These are phyloP conservation scores for Melanargia galathea DNA, from an alignment of 2,888 invertebrate species.

Conservation along the genomic window DNA sequence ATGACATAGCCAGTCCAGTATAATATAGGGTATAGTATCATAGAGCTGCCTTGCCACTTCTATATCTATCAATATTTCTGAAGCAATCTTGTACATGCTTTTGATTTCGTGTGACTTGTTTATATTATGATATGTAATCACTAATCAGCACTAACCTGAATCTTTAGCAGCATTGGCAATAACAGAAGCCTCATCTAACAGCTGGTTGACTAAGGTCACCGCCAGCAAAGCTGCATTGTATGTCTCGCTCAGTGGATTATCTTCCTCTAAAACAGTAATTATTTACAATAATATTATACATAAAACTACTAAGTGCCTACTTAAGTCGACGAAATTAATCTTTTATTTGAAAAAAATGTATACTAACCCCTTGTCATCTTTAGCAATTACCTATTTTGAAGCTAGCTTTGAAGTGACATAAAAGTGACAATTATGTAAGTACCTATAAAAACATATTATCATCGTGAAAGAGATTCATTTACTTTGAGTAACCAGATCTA, in stretches of 20 bases:
- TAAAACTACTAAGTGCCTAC: too few species aligned
- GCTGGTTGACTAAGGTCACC: constrained; percentile 65
- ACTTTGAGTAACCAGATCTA: background rate
- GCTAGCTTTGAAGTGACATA: background rate
- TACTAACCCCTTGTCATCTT: constrained; percentile 58
- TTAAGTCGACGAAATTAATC: background rate
- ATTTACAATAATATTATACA: background rate
- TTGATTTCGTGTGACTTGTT: too few species aligned
- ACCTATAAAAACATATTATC: background rate
- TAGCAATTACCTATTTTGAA: too few species aligned
- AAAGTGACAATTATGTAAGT: background rate
- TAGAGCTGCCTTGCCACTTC: too few species aligned
- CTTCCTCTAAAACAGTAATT: constrained; percentile 48
- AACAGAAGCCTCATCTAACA: constrained; percentile 68
- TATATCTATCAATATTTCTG: too few species aligned
- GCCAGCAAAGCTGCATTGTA: constrained; percentile 59
- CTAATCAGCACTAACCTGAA: constrained; percentile 50
- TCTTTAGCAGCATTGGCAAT: constrained; percentile 63
- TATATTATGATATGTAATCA: too few species aligned
- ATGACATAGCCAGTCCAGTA: too few species aligned
- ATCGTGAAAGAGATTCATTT: background rate
- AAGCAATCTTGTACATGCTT: too few species aligned
- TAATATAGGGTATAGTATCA: too few species aligned
- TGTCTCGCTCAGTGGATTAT: constrained; percentile 48
- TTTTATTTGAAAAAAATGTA: background rate